Base-by-base conservation (phyloP, 1,140 invertebrate genomes). In the Coptotermes formosanus region DNA sequence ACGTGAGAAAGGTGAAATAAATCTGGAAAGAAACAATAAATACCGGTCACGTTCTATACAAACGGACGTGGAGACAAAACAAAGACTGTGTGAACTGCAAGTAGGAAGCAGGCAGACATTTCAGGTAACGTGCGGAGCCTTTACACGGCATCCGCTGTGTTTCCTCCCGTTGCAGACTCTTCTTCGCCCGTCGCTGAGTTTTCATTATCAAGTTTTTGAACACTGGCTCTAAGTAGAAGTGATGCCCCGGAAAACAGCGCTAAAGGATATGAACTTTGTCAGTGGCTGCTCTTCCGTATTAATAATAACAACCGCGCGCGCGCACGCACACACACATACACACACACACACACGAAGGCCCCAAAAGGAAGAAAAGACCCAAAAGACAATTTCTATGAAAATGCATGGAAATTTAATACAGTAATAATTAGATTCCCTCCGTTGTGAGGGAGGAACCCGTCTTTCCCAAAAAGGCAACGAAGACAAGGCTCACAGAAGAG, bases 321-420 rank as follows among this genome's bases (percentile, higher is more conserved):
- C n/a, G n/a, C n/a, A n/a, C n/a, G n/a, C n/a, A n/a, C n/a, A n/a
- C n/a, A n/a, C n/a, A n/a, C n/a, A n/a, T n/a, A n/a, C n/a, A 55
- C 52, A 19, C 1, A 75, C 64, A 75, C 25, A 75, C 25, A 8
- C 7, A n/a, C 21, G 21, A 23, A n/a, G 19, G 59, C 59, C 7
- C 11, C 9, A 7, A 25, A 75, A 75, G n/a, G 64, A n/a, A 75
- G n/a, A 30, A 75, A 75, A 30, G 64, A 75, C 25, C 25, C 25
- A 75, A 75, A 75, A 75, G 64, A 75, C 64, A 75, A 75, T 75
- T 75, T 75, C 64, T 75, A 75, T 75, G 64, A 75, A 75, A 75
- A 75, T 75, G 64, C 64, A 75, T 75, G 64, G 64, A 75, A 75
- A 75, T 75, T 75, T 75, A 75, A 75, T 75, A 75, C 64, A 75